phyloP scores from a whole-genome alignment of 1,140 invertebrate species.

The Samia ricini region DNA sequence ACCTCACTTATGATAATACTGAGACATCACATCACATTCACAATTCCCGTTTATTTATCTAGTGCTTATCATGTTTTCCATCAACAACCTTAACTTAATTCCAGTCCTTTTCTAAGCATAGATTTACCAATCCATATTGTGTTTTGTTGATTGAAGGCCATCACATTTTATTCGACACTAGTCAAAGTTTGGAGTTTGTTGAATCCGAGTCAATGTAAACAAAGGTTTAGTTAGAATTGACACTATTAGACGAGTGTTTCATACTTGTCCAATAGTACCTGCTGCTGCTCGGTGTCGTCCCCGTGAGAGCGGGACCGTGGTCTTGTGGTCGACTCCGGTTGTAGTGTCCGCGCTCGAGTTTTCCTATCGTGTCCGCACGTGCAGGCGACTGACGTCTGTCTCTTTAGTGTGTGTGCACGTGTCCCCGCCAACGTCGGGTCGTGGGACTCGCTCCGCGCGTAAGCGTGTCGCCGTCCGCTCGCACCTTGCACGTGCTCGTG shows the following conservation, averaged over 20 bases:
- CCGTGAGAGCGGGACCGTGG: slow-evolving; percentile 63
- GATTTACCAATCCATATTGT: background rate
- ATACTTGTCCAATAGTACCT: slow-evolving; percentile 73
- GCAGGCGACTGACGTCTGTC: slow-evolving; percentile 66
- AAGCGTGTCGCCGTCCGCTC: slow-evolving; percentile 57
- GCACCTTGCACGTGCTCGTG: slow-evolving; percentile 39
- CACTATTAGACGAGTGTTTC: slow-evolving; percentile 69
- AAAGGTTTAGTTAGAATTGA: no score
- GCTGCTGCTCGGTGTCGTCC: slow-evolving; percentile 55
- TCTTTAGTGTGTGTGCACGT: slow-evolving; percentile 59
- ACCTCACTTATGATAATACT: background rate
- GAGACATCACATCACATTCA: background rate
- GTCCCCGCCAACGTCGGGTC: slow-evolving; percentile 58
- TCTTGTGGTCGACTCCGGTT: slow-evolving; percentile 27
- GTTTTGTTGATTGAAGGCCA: no score
- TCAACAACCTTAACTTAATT: background rate
- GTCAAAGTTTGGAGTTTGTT: no score
- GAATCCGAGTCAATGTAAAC: no score
- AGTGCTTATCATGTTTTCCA: background rate
- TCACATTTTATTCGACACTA: no score
- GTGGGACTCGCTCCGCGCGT: slow-evolving; percentile 61
- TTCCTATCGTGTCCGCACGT: slow-evolving; percentile 71
- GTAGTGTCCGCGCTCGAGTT: slow-evolving; percentile 43
- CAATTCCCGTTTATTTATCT: background rate
- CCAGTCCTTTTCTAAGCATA: background rate